phyloP scores from a whole-genome alignment of 2,797 vertebrate genomes.

The Xenops minutus region DNA sequence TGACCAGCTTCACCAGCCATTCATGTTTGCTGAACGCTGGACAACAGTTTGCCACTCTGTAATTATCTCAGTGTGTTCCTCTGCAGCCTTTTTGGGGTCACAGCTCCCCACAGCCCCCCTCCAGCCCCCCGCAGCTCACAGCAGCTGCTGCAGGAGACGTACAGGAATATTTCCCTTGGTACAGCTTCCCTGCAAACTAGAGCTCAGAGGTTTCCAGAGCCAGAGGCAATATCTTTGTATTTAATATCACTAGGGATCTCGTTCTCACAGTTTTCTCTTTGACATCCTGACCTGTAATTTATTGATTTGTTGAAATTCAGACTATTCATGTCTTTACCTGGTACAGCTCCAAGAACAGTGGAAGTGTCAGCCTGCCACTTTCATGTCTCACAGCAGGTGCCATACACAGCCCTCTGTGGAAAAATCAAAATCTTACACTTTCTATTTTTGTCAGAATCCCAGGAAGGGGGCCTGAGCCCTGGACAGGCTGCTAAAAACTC shows the following conservation, averaged over 20 bases:
- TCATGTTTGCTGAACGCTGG: background rate
- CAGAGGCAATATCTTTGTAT: background rate
- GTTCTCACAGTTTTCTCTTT: background rate
- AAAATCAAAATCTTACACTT: background rate
- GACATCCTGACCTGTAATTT: background rate
- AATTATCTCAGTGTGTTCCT: background rate
- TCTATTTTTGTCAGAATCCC: background rate
- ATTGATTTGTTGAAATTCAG: slow-evolving; percentile 5
- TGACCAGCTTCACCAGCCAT: background rate
- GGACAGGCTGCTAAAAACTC: background rate
- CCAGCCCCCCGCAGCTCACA: background rate
- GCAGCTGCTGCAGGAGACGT: background rate
- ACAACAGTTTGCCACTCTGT: background rate
- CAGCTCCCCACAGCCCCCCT: background rate
- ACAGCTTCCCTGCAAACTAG: background rate
- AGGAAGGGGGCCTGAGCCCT: background rate
- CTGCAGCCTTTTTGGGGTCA: background rate
- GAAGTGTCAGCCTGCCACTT: background rate
- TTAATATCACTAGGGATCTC: background rate
- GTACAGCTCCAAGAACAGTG: background rate
- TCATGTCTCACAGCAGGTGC: background rate
- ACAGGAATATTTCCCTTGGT: background rate
- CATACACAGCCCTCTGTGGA: background rate
- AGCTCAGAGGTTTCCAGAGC: background rate
- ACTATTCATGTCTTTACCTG: background rate